phyloP scores from a whole-genome alignment of 2,113 vertebrate genomes.

The Aleadryas rufinucha region DNA sequence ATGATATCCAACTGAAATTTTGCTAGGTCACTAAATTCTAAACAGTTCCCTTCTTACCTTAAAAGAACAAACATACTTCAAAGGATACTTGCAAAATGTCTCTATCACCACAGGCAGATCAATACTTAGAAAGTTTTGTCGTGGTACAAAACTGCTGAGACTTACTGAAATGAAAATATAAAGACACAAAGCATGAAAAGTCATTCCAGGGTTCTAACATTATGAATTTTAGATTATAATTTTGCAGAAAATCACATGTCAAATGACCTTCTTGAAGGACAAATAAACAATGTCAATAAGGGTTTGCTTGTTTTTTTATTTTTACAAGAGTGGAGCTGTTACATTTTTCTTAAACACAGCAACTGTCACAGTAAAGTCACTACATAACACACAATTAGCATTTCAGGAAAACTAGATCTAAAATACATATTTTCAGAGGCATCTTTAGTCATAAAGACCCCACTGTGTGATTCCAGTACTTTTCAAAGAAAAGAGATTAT shows the following conservation, averaged over 20 bases:
- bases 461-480: background rate
- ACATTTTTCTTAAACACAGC: background rate
- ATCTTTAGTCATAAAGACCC: background rate
- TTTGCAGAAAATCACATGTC: background rate
- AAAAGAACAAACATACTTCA: conserved; percentile 24
- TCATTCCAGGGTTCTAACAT: background rate
- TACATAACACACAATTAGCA: background rate
- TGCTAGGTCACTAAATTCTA: background rate
- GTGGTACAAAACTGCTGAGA: conserved; percentile 93
- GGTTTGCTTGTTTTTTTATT: background rate
- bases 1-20: background rate
- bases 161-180: conserved; percentile 80
- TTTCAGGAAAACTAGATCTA: background rate
- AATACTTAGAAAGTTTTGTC: conserved; percentile 89
- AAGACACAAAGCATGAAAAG: background rate
- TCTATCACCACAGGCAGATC: conserved; percentile 91
- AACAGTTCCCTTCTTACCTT: background rate
- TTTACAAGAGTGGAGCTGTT: background rate
- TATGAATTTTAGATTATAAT: background rate
- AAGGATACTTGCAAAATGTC: conserved; percentile 99
- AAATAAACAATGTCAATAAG: background rate
- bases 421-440: background rate
- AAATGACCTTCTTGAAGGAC: background rate
- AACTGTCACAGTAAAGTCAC: background rate
- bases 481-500: background rate